Percentiles rank a stretch among this genome's conserved stretches.
phyloP scores from a whole-genome alignment of 2,888 invertebrate genomes.

The Mechanitis mazaeus region DNA sequence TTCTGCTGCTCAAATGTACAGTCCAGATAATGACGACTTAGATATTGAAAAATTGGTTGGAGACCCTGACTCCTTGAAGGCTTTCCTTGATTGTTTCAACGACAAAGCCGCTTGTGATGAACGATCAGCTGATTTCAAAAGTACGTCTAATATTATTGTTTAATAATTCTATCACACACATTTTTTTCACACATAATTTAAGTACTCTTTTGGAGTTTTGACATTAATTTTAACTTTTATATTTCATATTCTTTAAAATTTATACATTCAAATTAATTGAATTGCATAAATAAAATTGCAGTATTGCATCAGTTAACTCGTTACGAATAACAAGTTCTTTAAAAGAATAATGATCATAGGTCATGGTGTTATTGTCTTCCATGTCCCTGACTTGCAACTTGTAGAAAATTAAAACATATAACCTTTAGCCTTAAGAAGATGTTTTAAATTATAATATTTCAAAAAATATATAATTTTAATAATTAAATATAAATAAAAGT shows the following conservation, averaged over 20 bases:
- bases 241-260: neutral
- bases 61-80: constrained; percentile 32
- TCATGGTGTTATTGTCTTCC: too few species aligned
- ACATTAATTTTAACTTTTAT: neutral
- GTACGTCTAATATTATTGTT: constrained; percentile 38
- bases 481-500: too few species aligned
- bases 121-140: constrained; percentile 46
- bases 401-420: too few species aligned
- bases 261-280: neutral
- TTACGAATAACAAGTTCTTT: too few species aligned
- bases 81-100: constrained; percentile 47
- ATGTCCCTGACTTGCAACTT: too few species aligned
- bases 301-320: too few species aligned
- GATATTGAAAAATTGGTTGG: constrained; percentile 46
- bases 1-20: constrained; percentile 45
- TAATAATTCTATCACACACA: constrained; percentile 4
- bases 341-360: too few species aligned
- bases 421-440: too few species aligned
- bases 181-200: neutral
- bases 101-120: constrained; percentile 43
- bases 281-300: too few species aligned
- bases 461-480: too few species aligned
- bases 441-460: too few species aligned
- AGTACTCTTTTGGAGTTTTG: neutral
- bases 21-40: constrained; percentile 49